A percentile compares a stretch with the other conserved stretches of the same genome.
Conservation (phyloP, 2,797 vertebrate genomes). For the Scolopax bukidnonensis region DNA sequence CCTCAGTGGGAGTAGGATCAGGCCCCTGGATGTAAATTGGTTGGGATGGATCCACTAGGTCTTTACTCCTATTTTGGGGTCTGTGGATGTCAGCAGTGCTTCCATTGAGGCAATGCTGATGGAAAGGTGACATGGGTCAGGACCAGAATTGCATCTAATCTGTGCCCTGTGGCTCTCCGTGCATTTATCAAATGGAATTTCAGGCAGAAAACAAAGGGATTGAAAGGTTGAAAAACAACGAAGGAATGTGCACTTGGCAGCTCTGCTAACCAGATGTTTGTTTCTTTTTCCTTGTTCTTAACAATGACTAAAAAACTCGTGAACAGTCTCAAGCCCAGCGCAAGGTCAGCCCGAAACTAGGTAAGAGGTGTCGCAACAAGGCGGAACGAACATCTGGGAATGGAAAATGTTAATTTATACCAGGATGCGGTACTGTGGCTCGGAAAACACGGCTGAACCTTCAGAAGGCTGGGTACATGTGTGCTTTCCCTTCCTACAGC, state of each 20-base stretch:
- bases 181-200: constrained; percentile 61
- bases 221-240: constrained; percentile 64
- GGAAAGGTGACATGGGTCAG: background rate
- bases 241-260: constrained; percentile 66
- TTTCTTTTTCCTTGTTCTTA: constrained; percentile 51
- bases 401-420: constrained; percentile 50
- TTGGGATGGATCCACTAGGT: background rate
- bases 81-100: background rate
- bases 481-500: background rate
- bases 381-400: constrained; percentile 36
- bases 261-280: constrained; percentile 72
- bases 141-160: background rate
- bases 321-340: constrained; percentile 6
- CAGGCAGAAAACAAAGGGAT: constrained; percentile 57
- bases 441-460: background rate
- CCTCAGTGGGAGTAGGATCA: background rate
- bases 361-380: constrained; percentile 64
- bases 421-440: background rate
- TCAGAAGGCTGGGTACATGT: background rate
- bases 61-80: background rate
- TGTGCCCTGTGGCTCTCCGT: background rate
- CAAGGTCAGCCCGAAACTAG: constrained; percentile 57
- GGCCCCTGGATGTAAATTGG: background rate
- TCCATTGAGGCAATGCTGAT: background rate
- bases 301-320: constrained; percentile 63